These are phyloP conservation scores for Xestobium rufovillosum DNA, from an alignment of 2,888 invertebrate species.

Conservation along the genomic window DNA sequence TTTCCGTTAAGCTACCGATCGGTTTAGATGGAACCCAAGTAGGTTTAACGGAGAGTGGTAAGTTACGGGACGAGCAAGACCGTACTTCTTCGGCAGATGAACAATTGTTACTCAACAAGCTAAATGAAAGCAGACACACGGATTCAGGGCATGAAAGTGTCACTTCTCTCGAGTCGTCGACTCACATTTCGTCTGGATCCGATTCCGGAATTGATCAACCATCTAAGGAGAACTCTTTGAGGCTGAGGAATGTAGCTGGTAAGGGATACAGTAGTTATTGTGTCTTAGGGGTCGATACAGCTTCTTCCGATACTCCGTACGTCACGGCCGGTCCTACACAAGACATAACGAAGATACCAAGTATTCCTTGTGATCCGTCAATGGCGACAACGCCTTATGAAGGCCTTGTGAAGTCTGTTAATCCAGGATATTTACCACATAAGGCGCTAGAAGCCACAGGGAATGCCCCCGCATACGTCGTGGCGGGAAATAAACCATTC, in stretches of 20 bases:
- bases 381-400: constrained; percentile 25
- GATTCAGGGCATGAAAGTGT: constrained; percentile 52
- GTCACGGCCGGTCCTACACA: constrained; percentile 13
- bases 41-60: constrained; percentile 27
- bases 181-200: constrained; percentile 45
- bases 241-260: constrained; percentile 29
- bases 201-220: constrained; percentile 45
- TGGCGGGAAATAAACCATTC: constrained; percentile 25
- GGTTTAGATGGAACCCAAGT: constrained; percentile 46
- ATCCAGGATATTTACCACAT: constrained; percentile 32
- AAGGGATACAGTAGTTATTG: constrained; percentile 30
- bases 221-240: constrained; percentile 28
- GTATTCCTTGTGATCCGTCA: constrained; percentile 23
- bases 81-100: constrained; percentile 32
- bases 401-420: constrained; percentile 26
- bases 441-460: constrained; percentile 19
- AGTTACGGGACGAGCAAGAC: constrained; percentile 27
- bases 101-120: constrained; percentile 33
- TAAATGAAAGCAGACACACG: constrained; percentile 48
- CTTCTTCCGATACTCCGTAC: constrained; percentile 26
- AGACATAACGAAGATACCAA: constrained; percentile 19
- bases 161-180: constrained; percentile 47
- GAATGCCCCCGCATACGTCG: constrained; percentile 30
- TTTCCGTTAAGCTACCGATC: constrained; percentile 59
- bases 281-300: constrained; percentile 30